Evolutionary conservation across 1,140 invertebrate species (phyloP).

Genomic region (Macrocentrus cingulum): DNA sequence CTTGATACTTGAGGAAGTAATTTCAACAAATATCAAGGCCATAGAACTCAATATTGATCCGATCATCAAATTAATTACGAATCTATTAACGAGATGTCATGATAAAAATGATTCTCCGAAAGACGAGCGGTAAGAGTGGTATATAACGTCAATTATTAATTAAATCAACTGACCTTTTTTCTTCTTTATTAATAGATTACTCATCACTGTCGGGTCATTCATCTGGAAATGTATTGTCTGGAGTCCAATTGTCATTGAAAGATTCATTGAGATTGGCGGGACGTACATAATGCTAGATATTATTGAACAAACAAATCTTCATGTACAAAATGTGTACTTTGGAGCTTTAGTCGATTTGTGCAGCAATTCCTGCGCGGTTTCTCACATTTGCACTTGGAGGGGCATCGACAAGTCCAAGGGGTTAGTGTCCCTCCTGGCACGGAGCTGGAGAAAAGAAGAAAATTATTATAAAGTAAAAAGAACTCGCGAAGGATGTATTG

Average conservation of each 20-base stretch:
- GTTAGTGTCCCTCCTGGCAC: conserved; percentile 39
- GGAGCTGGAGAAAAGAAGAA: conserved; percentile 46
- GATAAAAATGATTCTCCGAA: conserved; percentile 37
- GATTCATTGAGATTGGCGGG: conserved; percentile 33
- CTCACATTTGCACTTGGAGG: conserved; percentile 45
- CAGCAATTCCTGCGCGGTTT: conserved; percentile 26
- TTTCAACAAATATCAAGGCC: conserved; percentile 22
- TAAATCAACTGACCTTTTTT: neutral
- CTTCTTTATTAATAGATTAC: conserved; percentile 32
- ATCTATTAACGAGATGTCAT: conserved; percentile 33
- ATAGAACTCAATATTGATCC: conserved; percentile 26
- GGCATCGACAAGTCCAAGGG: conserved; percentile 35
- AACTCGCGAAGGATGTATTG: conserved; percentile 29
- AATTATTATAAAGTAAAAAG: conserved; percentile 33
- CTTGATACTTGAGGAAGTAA: conserved; percentile 31
- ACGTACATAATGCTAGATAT: conserved; percentile 27
- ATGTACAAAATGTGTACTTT: conserved; percentile 38
- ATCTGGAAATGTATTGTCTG: conserved; percentile 39
- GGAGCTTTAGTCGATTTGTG: conserved; percentile 39
- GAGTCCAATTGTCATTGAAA: conserved; percentile 26
- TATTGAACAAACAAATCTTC: conserved; percentile 31
- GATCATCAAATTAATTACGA: conserved; percentile 27
- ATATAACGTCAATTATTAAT: neutral
- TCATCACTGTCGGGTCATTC: conserved; percentile 38
- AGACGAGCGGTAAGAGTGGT: conserved; percentile 38